Evolutionary conservation across 92 coral and sea anemone species (phyloP).

Genomic region (Anthopleura xanthogrammica): DNA sequence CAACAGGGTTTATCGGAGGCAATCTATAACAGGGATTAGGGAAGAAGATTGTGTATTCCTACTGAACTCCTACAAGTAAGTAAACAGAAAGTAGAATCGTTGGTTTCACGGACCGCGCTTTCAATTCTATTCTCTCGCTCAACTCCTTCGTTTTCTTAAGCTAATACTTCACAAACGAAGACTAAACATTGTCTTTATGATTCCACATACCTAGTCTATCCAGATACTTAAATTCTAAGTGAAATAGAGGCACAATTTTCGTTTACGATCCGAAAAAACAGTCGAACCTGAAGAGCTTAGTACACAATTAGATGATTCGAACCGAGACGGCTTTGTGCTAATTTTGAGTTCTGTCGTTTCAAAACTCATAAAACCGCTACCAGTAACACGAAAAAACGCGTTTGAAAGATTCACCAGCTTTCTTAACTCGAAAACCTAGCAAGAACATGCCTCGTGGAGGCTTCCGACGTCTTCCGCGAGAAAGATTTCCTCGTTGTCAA

Average conservation of each 20-base stretch:
- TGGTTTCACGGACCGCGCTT: neutral
- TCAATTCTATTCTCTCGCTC: neutral
- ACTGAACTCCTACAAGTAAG: conserved; percentile 14
- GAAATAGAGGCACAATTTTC: neutral
- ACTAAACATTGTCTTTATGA: neutral
- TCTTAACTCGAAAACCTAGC: neutral
- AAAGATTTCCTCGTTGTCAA: neutral
- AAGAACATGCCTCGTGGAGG: neutral
- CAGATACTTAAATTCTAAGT: neutral
- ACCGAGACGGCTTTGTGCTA: neutral
- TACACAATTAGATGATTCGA: conserved; percentile 16
- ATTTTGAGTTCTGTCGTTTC: neutral
- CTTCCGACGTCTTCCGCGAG: neutral
- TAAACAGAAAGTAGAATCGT: conserved; percentile 4
- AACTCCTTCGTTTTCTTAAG: neutral
- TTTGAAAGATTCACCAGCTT: neutral
- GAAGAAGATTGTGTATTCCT: neutral
- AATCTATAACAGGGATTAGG: neutral
- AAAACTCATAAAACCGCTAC: neutral
- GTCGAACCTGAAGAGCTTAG: neutral
- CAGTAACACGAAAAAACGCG: conserved; percentile 1
- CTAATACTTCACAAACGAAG: neutral
- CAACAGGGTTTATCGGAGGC: neutral
- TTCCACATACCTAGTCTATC: neutral
- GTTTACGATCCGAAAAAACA: conserved; percentile 10